phyloP scores from a whole-genome alignment of 2,797 vertebrate genomes.

The Holocentrus rufus region DNA sequence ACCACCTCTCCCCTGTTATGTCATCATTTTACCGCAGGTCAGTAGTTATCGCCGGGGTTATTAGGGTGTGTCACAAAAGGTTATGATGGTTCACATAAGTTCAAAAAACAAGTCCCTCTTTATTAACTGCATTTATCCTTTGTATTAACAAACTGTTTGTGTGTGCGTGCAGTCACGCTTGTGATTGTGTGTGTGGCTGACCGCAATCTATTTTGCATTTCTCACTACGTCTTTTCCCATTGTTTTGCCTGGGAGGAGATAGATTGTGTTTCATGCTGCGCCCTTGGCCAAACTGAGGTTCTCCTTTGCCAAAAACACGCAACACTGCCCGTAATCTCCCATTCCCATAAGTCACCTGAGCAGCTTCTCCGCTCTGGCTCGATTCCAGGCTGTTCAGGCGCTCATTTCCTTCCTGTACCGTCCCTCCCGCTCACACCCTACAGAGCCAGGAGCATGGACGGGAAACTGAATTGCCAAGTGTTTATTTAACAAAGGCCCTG shows the following conservation, averaged over 20 bases:
- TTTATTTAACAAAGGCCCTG: constrained; percentile 21
- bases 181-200: constrained; percentile 13
- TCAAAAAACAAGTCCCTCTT: no score
- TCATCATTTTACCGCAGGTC: constrained; percentile 39
- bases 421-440: constrained; percentile 57
- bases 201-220: constrained; percentile 29
- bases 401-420: constrained; percentile 63
- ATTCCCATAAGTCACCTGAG: constrained; percentile 67
- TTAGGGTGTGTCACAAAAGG: constrained; percentile 33
- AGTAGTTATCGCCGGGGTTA: constrained; percentile 21
- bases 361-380: constrained; percentile 46
- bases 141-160: neutral
- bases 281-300: constrained; percentile 37
- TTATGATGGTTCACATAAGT: neutral
- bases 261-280: constrained; percentile 47
- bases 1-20: constrained; percentile 23
- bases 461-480: constrained; percentile 64
- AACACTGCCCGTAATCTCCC: constrained; percentile 47
- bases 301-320: constrained; percentile 58
- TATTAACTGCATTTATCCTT: no score
- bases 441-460: constrained; percentile 32
- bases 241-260: constrained; percentile 30
- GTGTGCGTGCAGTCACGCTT: constrained; percentile 24
- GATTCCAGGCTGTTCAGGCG: constrained; percentile 53
- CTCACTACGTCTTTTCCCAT: neutral